phyloP scores from a whole-genome alignment of 2,888 invertebrate genomes.

The Meiosimyza platycephala region DNA sequence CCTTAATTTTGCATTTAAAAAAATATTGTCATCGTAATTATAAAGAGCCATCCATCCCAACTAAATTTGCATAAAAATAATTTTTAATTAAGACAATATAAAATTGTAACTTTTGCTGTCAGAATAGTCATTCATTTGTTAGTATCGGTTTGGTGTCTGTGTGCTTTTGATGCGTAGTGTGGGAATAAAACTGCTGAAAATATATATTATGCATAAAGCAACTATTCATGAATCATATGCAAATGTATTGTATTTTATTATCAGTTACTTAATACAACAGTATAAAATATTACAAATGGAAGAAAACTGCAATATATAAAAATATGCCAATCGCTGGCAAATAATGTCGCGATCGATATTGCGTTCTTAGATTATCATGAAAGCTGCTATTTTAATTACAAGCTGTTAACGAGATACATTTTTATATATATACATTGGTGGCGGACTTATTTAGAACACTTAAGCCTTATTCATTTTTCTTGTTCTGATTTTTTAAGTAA shows the following conservation, averaged over 20 bases:
- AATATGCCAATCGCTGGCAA: slow-evolving; percentile 10
- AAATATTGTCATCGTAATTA: too few relatives aligned
- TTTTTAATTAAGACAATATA: slow-evolving; percentile 31
- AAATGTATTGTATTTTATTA: slow-evolving; percentile 5
- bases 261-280: neutral
- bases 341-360: slow-evolving; percentile 26
- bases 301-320: neutral
- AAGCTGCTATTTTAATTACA: slow-evolving; percentile 4
- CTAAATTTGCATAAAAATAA: slow-evolving; percentile 31
- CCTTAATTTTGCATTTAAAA: too few relatives aligned
- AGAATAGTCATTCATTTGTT: too few relatives aligned
- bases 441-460: too few relatives aligned
- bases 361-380: slow-evolving; percentile 4
- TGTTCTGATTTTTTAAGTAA: too few relatives aligned
- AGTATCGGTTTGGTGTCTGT: neutral
- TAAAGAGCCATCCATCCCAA: too few relatives aligned
- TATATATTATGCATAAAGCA: neutral
- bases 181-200: slow-evolving; percentile 9
- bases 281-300: neutral
- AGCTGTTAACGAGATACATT: neutral
- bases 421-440: too few relatives aligned
- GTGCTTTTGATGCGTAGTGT: neutral
- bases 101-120: slow-evolving; percentile 5
- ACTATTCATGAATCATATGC: slow-evolving; percentile 1
- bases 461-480: too few relatives aligned